phyloP scores from a whole-genome alignment of 2,888 invertebrate species.

The Flabesymbios commensalis region DNA sequence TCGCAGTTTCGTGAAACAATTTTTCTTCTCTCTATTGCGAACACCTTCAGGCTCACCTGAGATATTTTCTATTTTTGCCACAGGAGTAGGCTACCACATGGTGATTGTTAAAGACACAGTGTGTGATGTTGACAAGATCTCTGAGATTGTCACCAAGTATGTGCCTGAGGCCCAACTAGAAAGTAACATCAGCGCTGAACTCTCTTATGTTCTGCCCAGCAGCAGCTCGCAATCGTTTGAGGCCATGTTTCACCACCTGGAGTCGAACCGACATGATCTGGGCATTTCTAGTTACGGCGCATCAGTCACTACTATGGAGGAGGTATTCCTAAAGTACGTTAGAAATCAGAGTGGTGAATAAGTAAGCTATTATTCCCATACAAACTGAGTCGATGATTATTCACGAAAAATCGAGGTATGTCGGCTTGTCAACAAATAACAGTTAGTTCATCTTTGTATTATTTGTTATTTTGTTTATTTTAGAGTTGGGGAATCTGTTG shows the following conservation, averaged over 20 bases:
- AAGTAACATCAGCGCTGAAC: conserved; percentile 59
- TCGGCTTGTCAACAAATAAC: too few species aligned
- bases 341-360: too few species aligned
- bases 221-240: conserved; percentile 46
- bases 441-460: too few species aligned
- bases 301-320: conserved; percentile 84
- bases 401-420: too few species aligned
- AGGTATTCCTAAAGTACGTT: conserved; percentile 70
- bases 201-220: conserved; percentile 54
- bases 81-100: conserved; percentile 75
- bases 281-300: conserved; percentile 80
- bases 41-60: too few species aligned
- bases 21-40: too few species aligned
- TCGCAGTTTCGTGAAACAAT: too few species aligned
- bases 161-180: conserved; percentile 70
- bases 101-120: conserved; percentile 68
- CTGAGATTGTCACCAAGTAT: conserved; percentile 68
- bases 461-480: too few species aligned
- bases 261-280: conserved; percentile 60
- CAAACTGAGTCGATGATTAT: too few species aligned
- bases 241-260: conserved; percentile 47
- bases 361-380: too few species aligned
- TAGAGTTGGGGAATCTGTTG: too few species aligned
- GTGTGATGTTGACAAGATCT: conserved; percentile 65
- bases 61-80: neutral